phyloP scores from a whole-genome alignment of 2,888 invertebrate species.

The Eristalis intricaria region DNA sequence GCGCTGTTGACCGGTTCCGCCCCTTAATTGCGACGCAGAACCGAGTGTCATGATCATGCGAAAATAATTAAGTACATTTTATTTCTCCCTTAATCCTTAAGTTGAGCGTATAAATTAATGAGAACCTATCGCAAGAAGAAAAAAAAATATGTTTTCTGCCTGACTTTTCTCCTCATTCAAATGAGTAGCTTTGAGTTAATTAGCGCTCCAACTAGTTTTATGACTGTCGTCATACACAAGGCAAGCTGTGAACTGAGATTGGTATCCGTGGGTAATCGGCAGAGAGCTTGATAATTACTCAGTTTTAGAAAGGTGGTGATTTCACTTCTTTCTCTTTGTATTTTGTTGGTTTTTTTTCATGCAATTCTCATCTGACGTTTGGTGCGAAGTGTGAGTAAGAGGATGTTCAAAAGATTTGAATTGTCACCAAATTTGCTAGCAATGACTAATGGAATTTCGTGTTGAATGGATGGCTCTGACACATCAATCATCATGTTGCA shows the following conservation, averaged over 20 bases:
- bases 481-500: background rate
- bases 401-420: conserved; percentile 13
- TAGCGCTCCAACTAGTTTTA: conserved; percentile 52
- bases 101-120: background rate
- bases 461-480: background rate
- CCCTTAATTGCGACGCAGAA: conserved; percentile 13
- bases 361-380: background rate
- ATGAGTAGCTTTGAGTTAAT: conserved; percentile 53
- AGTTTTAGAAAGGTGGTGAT: conserved; percentile 48
- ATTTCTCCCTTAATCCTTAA: background rate
- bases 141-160: conserved; percentile 4
- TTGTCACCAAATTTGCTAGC: background rate
- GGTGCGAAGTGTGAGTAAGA: conserved; percentile 28
- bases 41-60: conserved; percentile 53
- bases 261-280: conserved; percentile 22
- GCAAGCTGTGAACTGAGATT: conserved; percentile 12
- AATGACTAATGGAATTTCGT: background rate
- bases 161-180: conserved; percentile 34
- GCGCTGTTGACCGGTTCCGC: background rate
- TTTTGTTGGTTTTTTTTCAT: background rate
- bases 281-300: conserved; percentile 19
- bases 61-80: conserved; percentile 17
- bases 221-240: conserved; percentile 14
- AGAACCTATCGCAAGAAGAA: background rate
- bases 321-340: conserved; percentile 22